A percentile compares a stretch with the other conserved stretches of the same genome.
phyloP scores from a whole-genome alignment of 2,797 vertebrate species.

The Gymnoscopelus braueri region DNA sequence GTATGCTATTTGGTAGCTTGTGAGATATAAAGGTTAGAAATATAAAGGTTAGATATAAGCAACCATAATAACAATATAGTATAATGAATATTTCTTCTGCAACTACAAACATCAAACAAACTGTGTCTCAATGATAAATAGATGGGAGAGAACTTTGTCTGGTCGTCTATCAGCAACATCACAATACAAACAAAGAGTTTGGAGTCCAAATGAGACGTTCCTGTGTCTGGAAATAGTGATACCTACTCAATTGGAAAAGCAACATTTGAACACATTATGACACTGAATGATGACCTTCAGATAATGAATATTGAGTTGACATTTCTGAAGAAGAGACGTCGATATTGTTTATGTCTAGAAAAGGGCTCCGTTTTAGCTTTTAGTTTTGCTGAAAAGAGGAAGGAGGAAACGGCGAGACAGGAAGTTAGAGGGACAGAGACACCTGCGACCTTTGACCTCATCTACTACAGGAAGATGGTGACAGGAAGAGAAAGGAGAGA shows the following conservation, averaged over 20 bases:
- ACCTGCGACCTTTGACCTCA: constrained; percentile 82
- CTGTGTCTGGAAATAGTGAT: too few species aligned
- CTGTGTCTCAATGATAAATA: background rate
- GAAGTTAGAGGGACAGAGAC: constrained; percentile 74
- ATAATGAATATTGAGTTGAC: background rate
- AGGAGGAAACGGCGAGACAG: constrained; percentile 73
- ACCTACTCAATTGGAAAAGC: too few species aligned
- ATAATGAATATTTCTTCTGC: too few species aligned
- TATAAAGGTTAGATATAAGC: too few species aligned
- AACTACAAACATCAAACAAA: constrained; percentile 2
- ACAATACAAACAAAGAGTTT: background rate
- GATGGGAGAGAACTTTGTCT: background rate
- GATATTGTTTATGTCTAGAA: background rate
- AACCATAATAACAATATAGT: background rate
- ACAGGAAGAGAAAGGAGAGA: constrained; percentile 63
- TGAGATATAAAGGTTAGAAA: too few species aligned
- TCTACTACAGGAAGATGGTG: constrained; percentile 75
- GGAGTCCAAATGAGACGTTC: too few species aligned
- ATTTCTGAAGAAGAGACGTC: constrained; percentile 10
- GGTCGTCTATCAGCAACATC: background rate
- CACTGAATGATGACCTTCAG: too few species aligned
- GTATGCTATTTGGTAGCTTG: too few species aligned
- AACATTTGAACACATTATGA: too few species aligned
- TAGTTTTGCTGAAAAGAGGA: constrained; percentile 68
- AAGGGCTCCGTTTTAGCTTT: constrained; percentile 13